Evolutionary conservation across 1,140 invertebrate species (phyloP).

Genomic region (Neodiprion lecontei): DNA sequence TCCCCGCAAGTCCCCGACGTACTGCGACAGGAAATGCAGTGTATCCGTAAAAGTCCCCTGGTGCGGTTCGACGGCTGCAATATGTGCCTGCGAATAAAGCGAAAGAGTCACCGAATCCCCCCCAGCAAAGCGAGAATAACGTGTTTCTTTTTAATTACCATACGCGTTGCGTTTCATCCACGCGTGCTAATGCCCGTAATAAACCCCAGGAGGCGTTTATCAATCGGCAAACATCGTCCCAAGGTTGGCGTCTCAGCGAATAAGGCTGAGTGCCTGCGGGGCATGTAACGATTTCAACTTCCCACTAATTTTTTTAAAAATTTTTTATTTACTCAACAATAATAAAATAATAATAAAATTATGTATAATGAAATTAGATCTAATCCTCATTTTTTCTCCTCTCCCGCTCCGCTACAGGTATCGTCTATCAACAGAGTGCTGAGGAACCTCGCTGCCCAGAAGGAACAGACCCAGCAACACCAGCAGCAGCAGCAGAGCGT

Average conservation of each 20-base stretch:
- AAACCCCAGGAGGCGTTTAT: not conserved
- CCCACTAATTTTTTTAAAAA: too few species aligned
- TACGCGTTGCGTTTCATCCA: conserved; percentile 54
- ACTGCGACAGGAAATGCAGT: not conserved
- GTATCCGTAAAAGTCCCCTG: conserved; percentile 44
- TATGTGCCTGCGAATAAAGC: conserved; percentile 35
- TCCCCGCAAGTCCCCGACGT: not conserved
- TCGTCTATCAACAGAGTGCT: conserved; percentile 99
- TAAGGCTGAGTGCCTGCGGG: not conserved
- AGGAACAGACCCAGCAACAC: conserved; percentile 72
- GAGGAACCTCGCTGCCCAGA: conserved; percentile 91
- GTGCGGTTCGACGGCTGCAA: conserved; percentile 55
- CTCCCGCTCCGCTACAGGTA: conserved; percentile 69
- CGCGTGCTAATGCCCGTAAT: not conserved
- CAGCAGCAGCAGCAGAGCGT: conserved; percentile 38
- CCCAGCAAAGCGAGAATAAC: too few species aligned
- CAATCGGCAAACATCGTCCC: not conserved
- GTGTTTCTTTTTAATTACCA: conserved; percentile 56
- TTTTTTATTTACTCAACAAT: too few species aligned
- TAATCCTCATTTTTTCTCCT: conserved; percentile 26
- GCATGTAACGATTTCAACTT: too few species aligned
- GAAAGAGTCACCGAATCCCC: too few species aligned
- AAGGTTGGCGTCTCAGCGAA: not conserved
- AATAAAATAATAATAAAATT: conserved; percentile 22
- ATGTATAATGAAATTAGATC: conserved; percentile 48